phyloP scores from a whole-genome alignment of 92 coral and sea anemone species.

The Heliopora coerulea region DNA sequence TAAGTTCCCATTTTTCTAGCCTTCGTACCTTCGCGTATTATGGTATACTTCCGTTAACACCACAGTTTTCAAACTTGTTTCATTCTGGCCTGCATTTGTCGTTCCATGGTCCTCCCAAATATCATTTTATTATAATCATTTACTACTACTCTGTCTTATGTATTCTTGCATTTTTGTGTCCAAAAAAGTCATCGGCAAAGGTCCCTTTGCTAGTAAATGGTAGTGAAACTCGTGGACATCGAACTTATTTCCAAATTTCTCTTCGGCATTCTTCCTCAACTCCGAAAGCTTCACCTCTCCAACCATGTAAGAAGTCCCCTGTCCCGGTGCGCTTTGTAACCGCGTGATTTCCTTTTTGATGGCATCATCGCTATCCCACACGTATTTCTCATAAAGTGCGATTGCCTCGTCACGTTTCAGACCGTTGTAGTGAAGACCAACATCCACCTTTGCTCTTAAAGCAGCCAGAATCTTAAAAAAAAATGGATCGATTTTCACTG shows the following conservation, averaged over 20 bases:
- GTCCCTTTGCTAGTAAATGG: conserved; percentile 71
- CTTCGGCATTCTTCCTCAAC: conserved; percentile 47
- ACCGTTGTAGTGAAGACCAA: conserved; percentile 74
- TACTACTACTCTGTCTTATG: background rate
- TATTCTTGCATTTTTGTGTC: conserved; percentile 58
- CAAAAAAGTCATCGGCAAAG: conserved; percentile 70
- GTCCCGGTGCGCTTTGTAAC: conserved; percentile 75
- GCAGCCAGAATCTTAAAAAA: conserved; percentile 75
- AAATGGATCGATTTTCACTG: background rate
- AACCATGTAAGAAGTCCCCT: conserved; percentile 56
- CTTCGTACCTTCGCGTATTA: no score
- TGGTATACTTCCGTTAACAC: no score
- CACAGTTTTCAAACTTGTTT: no score
- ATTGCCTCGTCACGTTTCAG: conserved; percentile 72
- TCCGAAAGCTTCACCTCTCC: conserved; percentile 57
- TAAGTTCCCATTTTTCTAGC: no score
- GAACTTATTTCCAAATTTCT: conserved; percentile 51
- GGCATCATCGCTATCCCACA: conserved; percentile 85
- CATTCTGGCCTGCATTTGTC: no score
- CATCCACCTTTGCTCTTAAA: conserved; percentile 76
- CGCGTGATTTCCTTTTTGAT: conserved; percentile 58
- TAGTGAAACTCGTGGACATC: conserved; percentile 65
- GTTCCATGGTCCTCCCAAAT: no score
- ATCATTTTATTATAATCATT: background rate
- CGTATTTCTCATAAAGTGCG: conserved; percentile 63